A percentile compares a stretch with the other conserved stretches of the same genome.
Conservation (phyloP, 2,888 invertebrate genomes). For the Taphrorychus bicolor region DNA sequence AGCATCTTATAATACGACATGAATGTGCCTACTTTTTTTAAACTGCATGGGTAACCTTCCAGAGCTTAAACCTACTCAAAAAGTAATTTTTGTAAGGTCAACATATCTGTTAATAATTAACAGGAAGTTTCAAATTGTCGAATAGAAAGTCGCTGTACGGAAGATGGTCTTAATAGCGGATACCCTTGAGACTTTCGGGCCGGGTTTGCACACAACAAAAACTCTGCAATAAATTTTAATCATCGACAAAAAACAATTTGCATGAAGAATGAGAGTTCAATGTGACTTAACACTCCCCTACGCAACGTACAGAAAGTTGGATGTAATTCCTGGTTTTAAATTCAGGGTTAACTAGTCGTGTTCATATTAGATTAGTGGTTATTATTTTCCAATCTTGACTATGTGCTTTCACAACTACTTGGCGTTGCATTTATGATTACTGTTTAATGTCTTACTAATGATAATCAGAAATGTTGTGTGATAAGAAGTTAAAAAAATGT, state of each 20-base stretch:
- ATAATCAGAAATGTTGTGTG: too few relatives aligned
- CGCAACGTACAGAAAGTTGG: not conserved
- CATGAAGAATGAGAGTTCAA: not conserved
- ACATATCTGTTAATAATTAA: not conserved
- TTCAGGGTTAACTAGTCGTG: not conserved
- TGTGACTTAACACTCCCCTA: not conserved
- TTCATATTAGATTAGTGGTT: too few relatives aligned
- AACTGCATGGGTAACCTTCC: too few relatives aligned
- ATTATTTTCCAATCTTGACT: not conserved
- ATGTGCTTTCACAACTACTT: not conserved
- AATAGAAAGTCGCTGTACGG: not conserved
- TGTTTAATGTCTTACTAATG: too few relatives aligned
- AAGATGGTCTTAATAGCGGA: not conserved
- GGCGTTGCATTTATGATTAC: not conserved
- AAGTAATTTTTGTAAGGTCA: not conserved
- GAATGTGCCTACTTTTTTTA: too few relatives aligned
- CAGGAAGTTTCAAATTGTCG: not conserved
- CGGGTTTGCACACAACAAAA: not conserved
- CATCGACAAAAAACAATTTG: not conserved
- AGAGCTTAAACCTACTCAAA: too few relatives aligned
- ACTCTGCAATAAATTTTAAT: too few relatives aligned
- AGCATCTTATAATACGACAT: not conserved
- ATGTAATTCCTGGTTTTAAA: not conserved
- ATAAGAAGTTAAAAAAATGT: not conserved
- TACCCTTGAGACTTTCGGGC: not conserved